Conservation (phyloP, 1,140 invertebrate species). For the Aphaenogaster ashmeadi region DNA sequence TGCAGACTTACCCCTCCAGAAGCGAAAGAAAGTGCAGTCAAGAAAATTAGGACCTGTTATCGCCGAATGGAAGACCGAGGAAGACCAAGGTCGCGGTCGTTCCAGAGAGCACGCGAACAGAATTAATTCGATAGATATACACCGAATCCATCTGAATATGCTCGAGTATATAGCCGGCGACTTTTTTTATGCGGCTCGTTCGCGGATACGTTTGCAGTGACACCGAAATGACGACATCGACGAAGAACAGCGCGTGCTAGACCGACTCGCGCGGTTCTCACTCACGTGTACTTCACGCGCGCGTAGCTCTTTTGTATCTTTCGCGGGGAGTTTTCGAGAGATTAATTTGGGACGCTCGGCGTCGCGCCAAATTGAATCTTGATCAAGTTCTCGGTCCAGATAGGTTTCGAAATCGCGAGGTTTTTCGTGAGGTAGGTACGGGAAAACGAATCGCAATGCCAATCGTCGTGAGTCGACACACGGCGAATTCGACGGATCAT, state of each 20-base stretch:
- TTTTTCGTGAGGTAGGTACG: not conserved
- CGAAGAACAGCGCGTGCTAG: not conserved
- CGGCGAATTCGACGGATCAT: not conserved
- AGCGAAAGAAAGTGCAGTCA: not conserved
- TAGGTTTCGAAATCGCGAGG: not conserved
- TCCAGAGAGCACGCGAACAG: not conserved
- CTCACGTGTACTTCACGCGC: not conserved
- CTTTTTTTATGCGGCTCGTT: not conserved
- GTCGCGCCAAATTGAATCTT: slow-evolving; percentile 4
- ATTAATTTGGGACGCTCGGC: not conserved
- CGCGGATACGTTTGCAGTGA: not conserved
- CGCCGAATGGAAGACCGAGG: not conserved
- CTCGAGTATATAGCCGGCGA: not conserved
- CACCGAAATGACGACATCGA: not conserved
- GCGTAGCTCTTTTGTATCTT: not conserved
- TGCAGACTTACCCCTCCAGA: not conserved
- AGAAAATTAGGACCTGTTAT: not conserved
- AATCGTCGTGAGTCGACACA: not conserved
- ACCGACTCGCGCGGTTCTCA: no score
- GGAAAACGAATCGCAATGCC: no score
- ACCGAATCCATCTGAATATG: not conserved
- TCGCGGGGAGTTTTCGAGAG: not conserved
- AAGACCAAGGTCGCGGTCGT: not conserved
- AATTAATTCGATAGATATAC: not conserved
- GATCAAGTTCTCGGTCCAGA: not conserved